phyloP scores from a whole-genome alignment of 2,888 invertebrate species.

The Brenthis daphne region DNA sequence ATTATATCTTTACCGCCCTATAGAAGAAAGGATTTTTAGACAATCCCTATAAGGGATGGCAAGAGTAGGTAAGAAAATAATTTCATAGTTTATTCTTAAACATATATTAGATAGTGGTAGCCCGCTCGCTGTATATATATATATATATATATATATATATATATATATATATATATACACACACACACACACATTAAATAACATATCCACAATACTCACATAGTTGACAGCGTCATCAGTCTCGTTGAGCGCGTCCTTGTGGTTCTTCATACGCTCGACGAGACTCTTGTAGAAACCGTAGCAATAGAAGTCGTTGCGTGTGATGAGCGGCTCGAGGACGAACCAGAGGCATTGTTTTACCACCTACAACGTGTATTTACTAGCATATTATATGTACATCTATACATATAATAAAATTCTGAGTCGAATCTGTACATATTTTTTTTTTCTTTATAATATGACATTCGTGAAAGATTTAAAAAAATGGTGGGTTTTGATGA shows the following conservation, averaged over 20 bases:
- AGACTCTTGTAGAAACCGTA: slow-evolving; percentile 97
- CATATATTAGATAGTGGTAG: too few species aligned
- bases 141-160: too few species aligned
- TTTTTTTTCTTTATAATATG: too few species aligned
- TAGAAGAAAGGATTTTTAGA: too few species aligned
- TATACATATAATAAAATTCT: too few species aligned
- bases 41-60: too few species aligned
- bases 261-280: slow-evolving; percentile 96
- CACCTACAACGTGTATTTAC: slow-evolving; percentile 55
- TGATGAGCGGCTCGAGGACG: slow-evolving; percentile 95
- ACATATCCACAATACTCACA: slow-evolving; percentile 80
- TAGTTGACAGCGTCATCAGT: slow-evolving; percentile 91
- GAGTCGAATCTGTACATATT: too few species aligned
- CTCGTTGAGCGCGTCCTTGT: slow-evolving; percentile 93
- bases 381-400: neutral
- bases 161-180: neutral
- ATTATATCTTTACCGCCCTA: too few species aligned
- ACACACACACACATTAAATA: neutral
- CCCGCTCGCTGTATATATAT: too few species aligned
- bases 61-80: too few species aligned
- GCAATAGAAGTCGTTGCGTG: slow-evolving; percentile 96
- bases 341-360: slow-evolving; percentile 96
- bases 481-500: too few species aligned
- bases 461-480: too few species aligned
- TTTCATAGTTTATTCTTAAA: neutral